Evolutionary conservation across 1,140 invertebrate species (phyloP).

Genomic region (Conus ventricosus): DNA sequence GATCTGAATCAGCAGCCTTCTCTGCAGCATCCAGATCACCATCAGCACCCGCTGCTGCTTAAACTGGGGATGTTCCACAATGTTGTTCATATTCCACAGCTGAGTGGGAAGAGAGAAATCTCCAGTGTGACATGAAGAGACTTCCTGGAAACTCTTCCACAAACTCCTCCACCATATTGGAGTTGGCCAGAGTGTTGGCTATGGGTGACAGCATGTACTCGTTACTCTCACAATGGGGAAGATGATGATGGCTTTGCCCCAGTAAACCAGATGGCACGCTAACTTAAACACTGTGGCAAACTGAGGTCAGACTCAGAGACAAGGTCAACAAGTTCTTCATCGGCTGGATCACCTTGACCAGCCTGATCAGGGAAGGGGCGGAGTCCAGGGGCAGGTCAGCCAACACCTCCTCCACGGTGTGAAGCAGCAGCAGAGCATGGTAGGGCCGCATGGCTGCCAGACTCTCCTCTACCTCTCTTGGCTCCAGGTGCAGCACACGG

Average conservation of each 20-base stretch:
- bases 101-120: slow-evolving; percentile 95
- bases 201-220: slow-evolving; percentile 94
- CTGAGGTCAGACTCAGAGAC: slow-evolving; percentile 91
- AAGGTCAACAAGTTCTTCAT: slow-evolving; percentile 92
- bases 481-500: slow-evolving; percentile 6
- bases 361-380: slow-evolving; percentile 86
- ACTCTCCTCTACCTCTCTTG: slow-evolving; percentile 26
- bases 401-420: slow-evolving; percentile 86
- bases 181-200: slow-evolving; percentile 77
- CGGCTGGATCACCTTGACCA: slow-evolving; percentile 90
- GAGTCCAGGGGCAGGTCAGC: slow-evolving; percentile 89
- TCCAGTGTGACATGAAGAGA: slow-evolving; percentile 82
- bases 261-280: slow-evolving; percentile 93
- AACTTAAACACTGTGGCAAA: slow-evolving; percentile 91
- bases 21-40: slow-evolving; percentile 93
- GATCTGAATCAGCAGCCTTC: slow-evolving; percentile 90
- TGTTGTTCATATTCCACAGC: slow-evolving; percentile 85
- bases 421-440: slow-evolving; percentile 90
- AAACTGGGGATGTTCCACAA: slow-evolving; percentile 78
- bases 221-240: slow-evolving; percentile 97
- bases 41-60: slow-evolving; percentile 83
- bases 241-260: slow-evolving; percentile 96
- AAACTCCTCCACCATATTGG: slow-evolving; percentile 80
- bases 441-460: slow-evolving; percentile 83
- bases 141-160: slow-evolving; percentile 72